These are phyloP conservation scores for Schizopygopsis malacanthus DNA, from an alignment of 2,797 vertebrate genomes.

Conservation along the genomic window DNA sequence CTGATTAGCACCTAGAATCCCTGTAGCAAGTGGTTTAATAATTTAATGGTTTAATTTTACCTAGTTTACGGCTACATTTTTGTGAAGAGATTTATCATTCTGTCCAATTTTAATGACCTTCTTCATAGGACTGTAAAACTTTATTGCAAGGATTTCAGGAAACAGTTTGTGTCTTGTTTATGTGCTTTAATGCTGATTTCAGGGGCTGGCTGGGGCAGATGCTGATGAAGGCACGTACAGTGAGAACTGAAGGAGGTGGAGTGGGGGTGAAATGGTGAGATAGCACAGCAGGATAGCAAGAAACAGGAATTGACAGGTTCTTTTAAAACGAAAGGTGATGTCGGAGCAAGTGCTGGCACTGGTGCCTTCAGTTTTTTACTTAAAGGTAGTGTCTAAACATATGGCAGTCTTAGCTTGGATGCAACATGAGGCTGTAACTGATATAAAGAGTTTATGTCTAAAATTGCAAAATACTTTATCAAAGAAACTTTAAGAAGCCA, in stretches of 20 bases:
- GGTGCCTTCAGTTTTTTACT: background rate
- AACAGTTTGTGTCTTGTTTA: constrained; percentile 62
- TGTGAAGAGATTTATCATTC: constrained; percentile 67
- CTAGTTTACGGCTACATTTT: constrained; percentile 57
- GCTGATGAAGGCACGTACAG: background rate
- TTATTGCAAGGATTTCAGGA: constrained; percentile 55
- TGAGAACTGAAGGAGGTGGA: background rate
- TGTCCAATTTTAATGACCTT: constrained; percentile 67
- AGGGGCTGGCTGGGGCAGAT: constrained; percentile 43
- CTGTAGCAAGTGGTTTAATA: constrained; percentile 67
- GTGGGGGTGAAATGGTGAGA: constrained; percentile 5
- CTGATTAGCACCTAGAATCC: constrained; percentile 71
- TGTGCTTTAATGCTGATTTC: constrained; percentile 60
- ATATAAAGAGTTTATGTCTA: background rate
- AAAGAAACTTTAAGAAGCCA: background rate
- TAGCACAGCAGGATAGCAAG: background rate
- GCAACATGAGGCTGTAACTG: background rate
- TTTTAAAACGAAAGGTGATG: constrained; percentile 1
- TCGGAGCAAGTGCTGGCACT: background rate
- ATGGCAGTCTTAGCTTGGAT: background rate
- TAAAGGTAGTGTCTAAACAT: background rate
- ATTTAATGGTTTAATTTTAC: constrained; percentile 62
- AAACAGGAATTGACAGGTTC: constrained; percentile 6
- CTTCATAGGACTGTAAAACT: constrained; percentile 62
- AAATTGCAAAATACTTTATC: background rate